Evolutionary conservation across 2,888 invertebrate genomes (phyloP).

Genomic region (Cataglyphis livida): DNA sequence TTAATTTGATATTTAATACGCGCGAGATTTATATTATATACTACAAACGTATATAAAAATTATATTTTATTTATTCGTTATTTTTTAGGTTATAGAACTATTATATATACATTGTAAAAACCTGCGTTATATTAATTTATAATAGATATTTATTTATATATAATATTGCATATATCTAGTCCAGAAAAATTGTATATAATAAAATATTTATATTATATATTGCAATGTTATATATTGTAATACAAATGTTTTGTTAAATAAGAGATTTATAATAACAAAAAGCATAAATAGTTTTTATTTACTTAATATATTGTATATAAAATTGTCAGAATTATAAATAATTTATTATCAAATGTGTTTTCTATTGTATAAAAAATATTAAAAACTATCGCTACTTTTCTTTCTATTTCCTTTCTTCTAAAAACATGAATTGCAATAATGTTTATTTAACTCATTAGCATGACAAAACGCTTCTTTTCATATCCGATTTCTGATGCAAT

Average conservation of each 20-base stretch:
- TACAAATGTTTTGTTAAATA: conserved; percentile 10
- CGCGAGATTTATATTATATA: neutral
- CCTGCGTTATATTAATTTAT: conserved; percentile 54
- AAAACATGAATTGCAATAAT: neutral
- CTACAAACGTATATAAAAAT: neutral
- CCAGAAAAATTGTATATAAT: conserved; percentile 68
- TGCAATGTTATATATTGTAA: conserved; percentile 1
- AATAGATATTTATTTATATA: conserved; percentile 35
- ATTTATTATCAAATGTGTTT: neutral
- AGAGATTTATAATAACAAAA: neutral
- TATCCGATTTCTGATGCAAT: no score
- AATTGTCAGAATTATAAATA: neutral
- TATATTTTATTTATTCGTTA: neutral
- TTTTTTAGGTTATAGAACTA: neutral
- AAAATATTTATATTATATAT: conserved; percentile 20
- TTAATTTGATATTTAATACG: neutral
- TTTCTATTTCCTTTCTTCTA: neutral
- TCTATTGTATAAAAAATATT: neutral
- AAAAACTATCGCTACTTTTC: neutral
- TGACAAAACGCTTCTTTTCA: no score
- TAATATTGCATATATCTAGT: conserved; percentile 75
- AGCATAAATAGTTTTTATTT: neutral
- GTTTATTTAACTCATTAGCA: neutral
- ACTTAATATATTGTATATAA: neutral
- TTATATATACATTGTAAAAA: conserved; percentile 35